A percentile compares a stretch with the other conserved stretches of the same genome.
These are phyloP conservation scores for Aphrocallistes beatrix DNA, from an alignment of 37 sponge, comb jelly and placozoan species.

Conservation along the genomic window DNA sequence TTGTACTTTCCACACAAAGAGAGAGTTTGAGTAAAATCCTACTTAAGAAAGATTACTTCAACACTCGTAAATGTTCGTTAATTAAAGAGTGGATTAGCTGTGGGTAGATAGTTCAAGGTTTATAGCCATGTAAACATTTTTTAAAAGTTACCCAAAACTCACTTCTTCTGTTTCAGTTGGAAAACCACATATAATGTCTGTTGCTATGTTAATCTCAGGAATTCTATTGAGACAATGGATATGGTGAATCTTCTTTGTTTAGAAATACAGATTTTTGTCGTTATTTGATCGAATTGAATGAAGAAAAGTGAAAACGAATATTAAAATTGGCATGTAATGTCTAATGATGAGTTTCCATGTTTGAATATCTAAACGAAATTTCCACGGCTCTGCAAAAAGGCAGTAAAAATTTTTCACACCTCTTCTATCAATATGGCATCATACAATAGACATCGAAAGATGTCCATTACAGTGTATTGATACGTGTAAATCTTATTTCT, in stretches of 20 bases:
- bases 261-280: neutral
- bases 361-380: no score
- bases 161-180: slow-evolving; percentile 83
- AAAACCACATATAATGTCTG: slow-evolving; percentile 98
- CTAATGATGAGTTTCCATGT: no score
- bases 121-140: neutral
- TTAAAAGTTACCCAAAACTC: neutral
- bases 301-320: neutral
- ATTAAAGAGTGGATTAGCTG: neutral
- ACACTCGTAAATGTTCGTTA: neutral
- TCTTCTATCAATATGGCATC: no score
- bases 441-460: no score
- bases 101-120: neutral
- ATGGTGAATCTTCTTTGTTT: neutral
- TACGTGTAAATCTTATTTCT: no score
- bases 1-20: slow-evolving; percentile 54
- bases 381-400: no score
- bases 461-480: no score
- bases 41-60: neutral
- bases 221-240: slow-evolving; percentile 37
- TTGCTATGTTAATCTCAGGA: slow-evolving; percentile 89
- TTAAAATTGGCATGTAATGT: neutral
- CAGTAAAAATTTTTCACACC: no score
- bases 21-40: slow-evolving; percentile 71
- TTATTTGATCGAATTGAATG: neutral